Conservation (phyloP, 2,113 vertebrate species). For the Mesitornis unicolor region DNA sequence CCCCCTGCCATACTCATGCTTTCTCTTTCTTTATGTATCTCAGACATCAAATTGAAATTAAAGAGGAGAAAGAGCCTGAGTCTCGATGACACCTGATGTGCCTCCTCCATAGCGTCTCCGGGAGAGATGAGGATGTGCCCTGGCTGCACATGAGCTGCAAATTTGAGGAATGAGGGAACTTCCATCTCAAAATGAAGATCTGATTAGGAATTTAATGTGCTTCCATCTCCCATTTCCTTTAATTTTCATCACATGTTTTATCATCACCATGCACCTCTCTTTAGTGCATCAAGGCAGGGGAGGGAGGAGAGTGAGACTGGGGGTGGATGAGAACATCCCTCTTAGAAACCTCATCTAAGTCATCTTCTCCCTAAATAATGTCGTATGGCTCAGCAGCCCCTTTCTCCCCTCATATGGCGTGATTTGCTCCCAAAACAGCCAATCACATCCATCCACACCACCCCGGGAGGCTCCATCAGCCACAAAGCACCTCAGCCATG, state of each 20-base stretch:
- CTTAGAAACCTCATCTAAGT: neutral
- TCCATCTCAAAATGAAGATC: neutral
- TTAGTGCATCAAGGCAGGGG: neutral
- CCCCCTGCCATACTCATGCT: neutral
- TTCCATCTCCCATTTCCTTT: neutral
- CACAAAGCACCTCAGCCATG: fast-evolving
- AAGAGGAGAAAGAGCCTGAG: neutral
- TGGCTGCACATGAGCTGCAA: neutral
- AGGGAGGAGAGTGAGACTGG: neutral
- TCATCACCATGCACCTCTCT: neutral
- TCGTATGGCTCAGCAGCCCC: fast-evolving
- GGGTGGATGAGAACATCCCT: fast-evolving
- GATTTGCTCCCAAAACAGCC: neutral
- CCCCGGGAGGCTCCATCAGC: neutral
- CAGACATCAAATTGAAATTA: neutral
- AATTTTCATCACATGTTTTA: neutral
- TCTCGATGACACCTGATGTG: neutral
- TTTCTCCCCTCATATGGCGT: fast-evolving
- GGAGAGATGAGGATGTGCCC: neutral
- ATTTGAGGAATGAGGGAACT: neutral
- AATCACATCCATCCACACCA: neutral
- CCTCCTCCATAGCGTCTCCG: neutral
- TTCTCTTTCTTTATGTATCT: neutral
- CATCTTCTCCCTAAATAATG: fast-evolving
- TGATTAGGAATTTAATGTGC: neutral